Percentiles rank a stretch among this genome's conserved stretches.
Conservation (phyloP, 1,140 invertebrate genomes). For the Drosophila ercepeae region DNA sequence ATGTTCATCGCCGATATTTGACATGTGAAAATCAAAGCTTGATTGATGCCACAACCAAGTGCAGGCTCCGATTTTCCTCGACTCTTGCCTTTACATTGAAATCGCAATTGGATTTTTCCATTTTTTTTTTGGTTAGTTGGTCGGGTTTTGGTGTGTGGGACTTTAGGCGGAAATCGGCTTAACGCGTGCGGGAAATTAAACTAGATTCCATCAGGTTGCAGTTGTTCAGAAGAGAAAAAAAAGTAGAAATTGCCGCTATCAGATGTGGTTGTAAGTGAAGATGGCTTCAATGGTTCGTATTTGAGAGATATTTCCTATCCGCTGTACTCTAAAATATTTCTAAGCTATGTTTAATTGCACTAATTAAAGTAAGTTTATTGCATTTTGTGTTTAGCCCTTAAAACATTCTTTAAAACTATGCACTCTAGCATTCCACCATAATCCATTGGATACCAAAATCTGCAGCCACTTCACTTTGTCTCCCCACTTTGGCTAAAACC, state of each 20-base stretch:
- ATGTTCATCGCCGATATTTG: constrained; percentile 58
- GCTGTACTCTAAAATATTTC: no score
- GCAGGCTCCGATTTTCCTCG: constrained; percentile 21
- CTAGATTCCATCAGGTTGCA: constrained; percentile 31
- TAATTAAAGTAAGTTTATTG: no score
- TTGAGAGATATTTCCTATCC: neutral
- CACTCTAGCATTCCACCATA: constrained; percentile 2
- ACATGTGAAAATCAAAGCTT: constrained; percentile 78
- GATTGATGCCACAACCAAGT: constrained; percentile 63
- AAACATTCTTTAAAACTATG: neutral
- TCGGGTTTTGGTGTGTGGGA: constrained; percentile 27
- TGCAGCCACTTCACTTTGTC: constrained; percentile 3
- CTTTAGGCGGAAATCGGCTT: constrained; percentile 47
- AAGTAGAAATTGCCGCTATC: neutral
- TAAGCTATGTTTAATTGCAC: no score
- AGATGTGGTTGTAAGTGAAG: constrained; percentile 11
- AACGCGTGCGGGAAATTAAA: constrained; percentile 48
- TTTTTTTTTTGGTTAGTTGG: neutral
- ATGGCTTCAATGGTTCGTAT: constrained; percentile 4
- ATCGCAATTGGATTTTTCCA: constrained; percentile 26
- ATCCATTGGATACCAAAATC: neutral
- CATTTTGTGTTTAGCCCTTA: neutral
- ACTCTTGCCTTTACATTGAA: constrained; percentile 11
- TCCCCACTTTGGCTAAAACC: constrained; percentile 32
- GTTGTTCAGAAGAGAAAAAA: neutral